Evolutionary conservation across 2,113 vertebrate genomes (phyloP).

Genomic region (Crotophaga sulcirostris): DNA sequence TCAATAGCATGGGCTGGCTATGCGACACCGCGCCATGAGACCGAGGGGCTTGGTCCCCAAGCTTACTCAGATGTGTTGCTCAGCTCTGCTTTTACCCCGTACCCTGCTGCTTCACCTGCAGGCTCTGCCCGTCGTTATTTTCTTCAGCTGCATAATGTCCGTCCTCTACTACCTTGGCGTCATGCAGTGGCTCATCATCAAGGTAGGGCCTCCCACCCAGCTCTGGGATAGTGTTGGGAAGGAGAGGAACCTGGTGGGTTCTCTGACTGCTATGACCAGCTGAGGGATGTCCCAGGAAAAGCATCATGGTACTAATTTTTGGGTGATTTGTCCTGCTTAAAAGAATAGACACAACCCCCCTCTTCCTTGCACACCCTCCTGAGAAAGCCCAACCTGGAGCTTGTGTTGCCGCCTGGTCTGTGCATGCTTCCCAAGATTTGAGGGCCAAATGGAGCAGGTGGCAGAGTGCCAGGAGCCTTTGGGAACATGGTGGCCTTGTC

Average conservation of each 20-base stretch:
- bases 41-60: background rate
- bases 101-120: conserved; percentile 42
- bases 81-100: background rate
- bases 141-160: conserved; percentile 95
- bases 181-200: conserved; percentile 93
- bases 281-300: background rate
- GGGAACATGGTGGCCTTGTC: background rate
- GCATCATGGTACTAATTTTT: background rate
- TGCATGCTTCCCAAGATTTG: background rate
- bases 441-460: background rate
- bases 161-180: conserved; percentile 89
- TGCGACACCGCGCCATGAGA: background rate
- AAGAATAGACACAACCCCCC: background rate
- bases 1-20: background rate
- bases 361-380: background rate
- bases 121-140: conserved; percentile 89
- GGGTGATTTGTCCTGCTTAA: background rate
- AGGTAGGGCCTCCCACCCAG: conserved; percentile 74
- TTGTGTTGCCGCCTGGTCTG: background rate
- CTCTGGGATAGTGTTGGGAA: background rate
- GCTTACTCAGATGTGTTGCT: background rate
- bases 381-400: background rate
- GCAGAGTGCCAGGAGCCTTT: background rate
- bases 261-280: background rate
- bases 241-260: background rate